A percentile compares a stretch with the other conserved stretches of the same genome.
Conservation (phyloP, 2,113 vertebrate species). For the Hemichromis elongatus region DNA sequence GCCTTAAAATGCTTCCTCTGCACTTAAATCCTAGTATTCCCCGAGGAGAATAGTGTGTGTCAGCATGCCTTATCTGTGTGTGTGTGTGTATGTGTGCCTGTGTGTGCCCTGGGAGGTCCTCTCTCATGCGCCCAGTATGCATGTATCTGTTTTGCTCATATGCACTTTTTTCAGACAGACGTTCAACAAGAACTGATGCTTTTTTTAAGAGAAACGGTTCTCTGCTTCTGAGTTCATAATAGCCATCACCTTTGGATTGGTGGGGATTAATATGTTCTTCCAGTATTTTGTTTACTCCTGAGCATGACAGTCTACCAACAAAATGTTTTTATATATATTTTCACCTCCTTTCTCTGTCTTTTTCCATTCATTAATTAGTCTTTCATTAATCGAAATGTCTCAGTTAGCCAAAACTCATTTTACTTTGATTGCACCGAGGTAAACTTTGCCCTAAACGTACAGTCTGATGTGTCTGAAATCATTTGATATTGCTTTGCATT, state of each 20-base stretch:
- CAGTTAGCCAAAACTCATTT: background rate
- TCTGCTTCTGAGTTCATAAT: background rate
- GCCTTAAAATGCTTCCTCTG: conserved; percentile 54
- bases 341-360: background rate
- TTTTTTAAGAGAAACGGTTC: background rate
- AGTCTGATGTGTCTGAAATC: background rate
- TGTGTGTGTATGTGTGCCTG: background rate
- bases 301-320: background rate
- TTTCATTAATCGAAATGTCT: background rate
- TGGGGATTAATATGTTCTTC: background rate
- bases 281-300: background rate
- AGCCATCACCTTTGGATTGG: background rate
- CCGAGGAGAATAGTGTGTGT: conserved; percentile 2
- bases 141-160: conserved; percentile 9
- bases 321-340: background rate
- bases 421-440: background rate
- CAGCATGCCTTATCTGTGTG: conserved; percentile 25
- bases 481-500: background rate
- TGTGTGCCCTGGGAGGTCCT: conserved; percentile 28
- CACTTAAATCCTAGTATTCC: conserved; percentile 41
- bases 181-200: background rate
- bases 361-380: background rate
- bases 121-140: background rate
- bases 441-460: background rate
- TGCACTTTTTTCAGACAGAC: background rate